These are phyloP conservation scores for Magallana nippona DNA, from an alignment of 2,888 invertebrate genomes.

Conservation along the genomic window DNA sequence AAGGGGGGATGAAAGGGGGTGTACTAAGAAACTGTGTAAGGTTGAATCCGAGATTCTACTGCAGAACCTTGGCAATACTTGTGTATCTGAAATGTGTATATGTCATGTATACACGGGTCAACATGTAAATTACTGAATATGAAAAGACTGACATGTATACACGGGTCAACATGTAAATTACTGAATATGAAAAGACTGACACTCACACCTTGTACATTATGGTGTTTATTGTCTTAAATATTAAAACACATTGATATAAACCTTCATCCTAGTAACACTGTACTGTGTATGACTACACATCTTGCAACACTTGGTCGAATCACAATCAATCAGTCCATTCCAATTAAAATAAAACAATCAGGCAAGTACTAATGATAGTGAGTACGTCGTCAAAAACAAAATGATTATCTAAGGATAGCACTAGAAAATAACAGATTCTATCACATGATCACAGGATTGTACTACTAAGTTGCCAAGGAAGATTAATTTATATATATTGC, in stretches of 20 bases:
- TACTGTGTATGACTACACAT: background rate
- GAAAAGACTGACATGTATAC: background rate
- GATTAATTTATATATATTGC: constrained; percentile 3
- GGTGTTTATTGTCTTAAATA: background rate
- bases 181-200: background rate
- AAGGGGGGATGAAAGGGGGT: too few species aligned
- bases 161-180: too few species aligned
- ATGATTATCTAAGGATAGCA: background rate
- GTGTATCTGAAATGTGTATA: too few species aligned
- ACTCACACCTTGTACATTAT: background rate
- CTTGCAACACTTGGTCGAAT: background rate
- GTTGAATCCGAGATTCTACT: too few species aligned
- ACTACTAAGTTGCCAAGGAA: constrained; percentile 27
- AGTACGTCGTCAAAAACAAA: background rate
- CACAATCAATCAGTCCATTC: constrained; percentile 8
- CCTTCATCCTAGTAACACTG: background rate
- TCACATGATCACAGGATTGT: constrained; percentile 24
- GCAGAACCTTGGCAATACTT: too few species aligned
- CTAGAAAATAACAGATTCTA: constrained; percentile 13
- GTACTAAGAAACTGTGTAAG: too few species aligned
- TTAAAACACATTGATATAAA: constrained; percentile 1
- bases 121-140: too few species aligned
- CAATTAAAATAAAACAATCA: background rate
- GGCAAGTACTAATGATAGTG: constrained; percentile 10
- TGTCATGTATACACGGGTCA: too few species aligned